phyloP scores from a whole-genome alignment of 2,888 invertebrate species.

The Calliphora vomitoria region DNA sequence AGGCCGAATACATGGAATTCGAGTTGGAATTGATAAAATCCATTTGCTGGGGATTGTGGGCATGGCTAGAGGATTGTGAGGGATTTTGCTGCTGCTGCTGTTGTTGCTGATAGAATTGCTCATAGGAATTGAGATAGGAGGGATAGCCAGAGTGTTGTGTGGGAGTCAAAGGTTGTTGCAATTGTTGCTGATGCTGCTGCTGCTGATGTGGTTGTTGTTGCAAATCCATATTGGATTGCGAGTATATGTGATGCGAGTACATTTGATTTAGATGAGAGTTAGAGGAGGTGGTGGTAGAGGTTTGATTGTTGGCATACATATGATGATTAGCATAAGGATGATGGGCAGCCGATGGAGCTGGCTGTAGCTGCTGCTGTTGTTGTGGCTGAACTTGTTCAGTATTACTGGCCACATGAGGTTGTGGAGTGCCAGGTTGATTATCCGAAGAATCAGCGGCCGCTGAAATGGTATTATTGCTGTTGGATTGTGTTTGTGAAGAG shows the following conservation, averaged over 20 bases:
- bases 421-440: slow-evolving; percentile 85
- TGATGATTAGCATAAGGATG: slow-evolving; percentile 54
- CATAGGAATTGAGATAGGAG: slow-evolving; percentile 83
- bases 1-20: slow-evolving; percentile 10
- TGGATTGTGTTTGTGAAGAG: slow-evolving; percentile 64
- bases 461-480: slow-evolving; percentile 85
- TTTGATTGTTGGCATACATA: slow-evolving; percentile 27
- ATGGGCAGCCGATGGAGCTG: slow-evolving; percentile 79
- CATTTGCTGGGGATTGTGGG: slow-evolving; percentile 58
- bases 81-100: slow-evolving; percentile 73
- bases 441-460: slow-evolving; percentile 92
- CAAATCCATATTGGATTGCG: slow-evolving; percentile 74
- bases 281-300: slow-evolving; percentile 83
- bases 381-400: neutral
- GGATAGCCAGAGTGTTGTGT: slow-evolving; percentile 77
- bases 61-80: slow-evolving; percentile 11
- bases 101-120: slow-evolving; percentile 83
- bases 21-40: slow-evolving; percentile 63
- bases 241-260: slow-evolving; percentile 74
- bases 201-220: slow-evolving; percentile 74
- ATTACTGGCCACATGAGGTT: slow-evolving; percentile 77
- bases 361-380: slow-evolving; percentile 49
- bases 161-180: slow-evolving; percentile 74
- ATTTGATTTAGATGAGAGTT: slow-evolving; percentile 65
- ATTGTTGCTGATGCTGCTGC: slow-evolving; percentile 73